A percentile compares a stretch with the other conserved stretches of the same genome.
These are phyloP conservation scores for Cecropterus lyciades DNA, from an alignment of 1,140 invertebrate genomes.

Conservation along the genomic window DNA sequence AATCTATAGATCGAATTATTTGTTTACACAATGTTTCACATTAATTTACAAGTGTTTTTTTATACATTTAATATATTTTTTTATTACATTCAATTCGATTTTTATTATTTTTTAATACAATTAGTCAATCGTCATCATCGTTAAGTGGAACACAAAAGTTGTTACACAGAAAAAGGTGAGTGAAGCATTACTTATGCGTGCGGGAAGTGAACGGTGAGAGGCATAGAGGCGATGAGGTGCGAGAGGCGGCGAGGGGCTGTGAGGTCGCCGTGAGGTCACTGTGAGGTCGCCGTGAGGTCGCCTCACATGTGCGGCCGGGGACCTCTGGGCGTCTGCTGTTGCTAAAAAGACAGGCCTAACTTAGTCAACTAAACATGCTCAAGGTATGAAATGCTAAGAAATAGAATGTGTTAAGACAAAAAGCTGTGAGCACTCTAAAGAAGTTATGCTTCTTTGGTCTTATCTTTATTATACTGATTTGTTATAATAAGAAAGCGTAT, in stretches of 20 bases:
- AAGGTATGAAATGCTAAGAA: too few species aligned
- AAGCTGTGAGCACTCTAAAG: too few species aligned
- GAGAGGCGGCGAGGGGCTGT: neutral
- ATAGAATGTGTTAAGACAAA: too few species aligned
- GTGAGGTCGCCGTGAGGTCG: neutral
- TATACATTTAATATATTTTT: too few species aligned
- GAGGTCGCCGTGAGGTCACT: too few species aligned
- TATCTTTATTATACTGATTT: too few species aligned
- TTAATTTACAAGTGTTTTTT: too few species aligned
- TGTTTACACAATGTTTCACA: too few species aligned
- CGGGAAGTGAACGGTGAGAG: slow-evolving; percentile 35
- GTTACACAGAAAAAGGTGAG: slow-evolving; percentile 38
- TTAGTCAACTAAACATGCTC: slow-evolving; percentile 26
- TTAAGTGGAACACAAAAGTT: neutral
- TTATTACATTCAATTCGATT: too few species aligned
- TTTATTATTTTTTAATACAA: too few species aligned
- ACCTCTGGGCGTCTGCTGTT: slow-evolving; percentile 66
- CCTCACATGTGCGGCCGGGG: slow-evolving; percentile 68
- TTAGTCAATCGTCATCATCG: neutral
- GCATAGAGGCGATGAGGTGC: slow-evolving; percentile 30
- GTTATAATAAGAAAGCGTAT: too few species aligned
- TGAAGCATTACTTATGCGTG: slow-evolving; percentile 75
- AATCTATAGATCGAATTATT: neutral
- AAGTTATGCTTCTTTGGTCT: too few species aligned
- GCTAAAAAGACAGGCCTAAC: slow-evolving; percentile 62